Evolutionary conservation across 2,888 invertebrate genomes (phyloP).

Genomic region (Hypena proboscidalis): DNA sequence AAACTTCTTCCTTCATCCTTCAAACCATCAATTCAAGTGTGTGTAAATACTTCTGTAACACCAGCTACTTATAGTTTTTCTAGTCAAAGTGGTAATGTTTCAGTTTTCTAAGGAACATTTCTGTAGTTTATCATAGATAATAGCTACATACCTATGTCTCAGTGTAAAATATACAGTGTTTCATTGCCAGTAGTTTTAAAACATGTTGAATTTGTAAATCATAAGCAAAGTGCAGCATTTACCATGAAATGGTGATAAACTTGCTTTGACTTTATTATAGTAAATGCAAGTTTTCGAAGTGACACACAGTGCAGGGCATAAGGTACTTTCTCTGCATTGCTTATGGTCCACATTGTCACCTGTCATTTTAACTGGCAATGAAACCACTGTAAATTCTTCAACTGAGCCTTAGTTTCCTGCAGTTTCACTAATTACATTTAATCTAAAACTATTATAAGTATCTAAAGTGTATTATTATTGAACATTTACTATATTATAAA

Average conservation of each 20-base stretch:
- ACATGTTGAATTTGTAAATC: too few species aligned
- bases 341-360: too few species aligned
- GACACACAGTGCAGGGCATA: too few species aligned
- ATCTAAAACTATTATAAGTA: constrained; percentile 4
- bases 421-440: constrained; percentile 71
- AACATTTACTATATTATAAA: constrained; percentile 8
- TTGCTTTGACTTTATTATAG: too few species aligned
- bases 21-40: constrained; percentile 82
- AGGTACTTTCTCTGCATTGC: too few species aligned
- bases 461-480: constrained; percentile 9
- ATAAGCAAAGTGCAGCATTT: too few species aligned
- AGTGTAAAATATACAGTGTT: constrained; percentile 33
- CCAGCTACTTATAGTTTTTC: constrained; percentile 84
- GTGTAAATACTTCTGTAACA: constrained; percentile 82
- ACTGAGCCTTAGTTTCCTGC: too few species aligned
- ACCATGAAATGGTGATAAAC: too few species aligned
- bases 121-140: constrained; percentile 44
- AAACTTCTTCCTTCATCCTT: constrained; percentile 82
- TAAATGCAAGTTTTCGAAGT: too few species aligned
- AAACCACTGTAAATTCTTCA: too few species aligned
- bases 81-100: constrained; percentile 83
- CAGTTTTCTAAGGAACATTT: constrained; percentile 58
- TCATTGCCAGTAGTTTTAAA: too few species aligned
- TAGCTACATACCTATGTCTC: constrained; percentile 36
- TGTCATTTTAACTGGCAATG: too few species aligned